phyloP scores from a whole-genome alignment of 2,888 invertebrate species.

The Oscheius sp. region DNA sequence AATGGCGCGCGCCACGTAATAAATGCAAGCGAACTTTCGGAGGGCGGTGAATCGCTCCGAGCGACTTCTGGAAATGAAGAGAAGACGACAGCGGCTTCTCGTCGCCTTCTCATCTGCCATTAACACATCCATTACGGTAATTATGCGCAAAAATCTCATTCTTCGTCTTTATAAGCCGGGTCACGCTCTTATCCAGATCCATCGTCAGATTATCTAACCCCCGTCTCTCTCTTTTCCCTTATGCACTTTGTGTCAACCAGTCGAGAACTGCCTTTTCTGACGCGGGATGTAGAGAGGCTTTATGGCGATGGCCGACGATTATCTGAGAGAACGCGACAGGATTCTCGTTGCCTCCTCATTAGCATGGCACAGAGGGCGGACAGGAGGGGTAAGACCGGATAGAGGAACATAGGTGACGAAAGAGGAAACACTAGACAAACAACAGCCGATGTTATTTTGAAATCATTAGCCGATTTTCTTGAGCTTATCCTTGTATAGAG shows the following conservation, averaged over 20 bases:
- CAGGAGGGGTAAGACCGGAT: not conserved
- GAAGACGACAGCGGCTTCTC: not conserved
- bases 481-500: too few relatives aligned
- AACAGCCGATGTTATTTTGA: not conserved
- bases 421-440: not conserved
- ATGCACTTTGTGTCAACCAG: not conserved
- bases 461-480: not conserved
- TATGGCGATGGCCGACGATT: conserved; percentile 14
- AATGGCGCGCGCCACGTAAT: conserved; percentile 33
- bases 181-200: not conserved
- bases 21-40: conserved; percentile 18
- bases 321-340: conserved; percentile 10
- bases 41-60: not conserved
- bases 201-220: not conserved
- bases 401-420: not conserved
- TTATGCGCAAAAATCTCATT: not conserved
- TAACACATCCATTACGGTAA: not conserved
- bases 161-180: not conserved
- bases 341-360: conserved; percentile 9
- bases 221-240: not conserved
- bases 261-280: not conserved
- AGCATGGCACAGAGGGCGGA: conserved; percentile 2
- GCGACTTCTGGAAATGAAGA: conserved; percentile 10
- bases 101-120: not conserved
- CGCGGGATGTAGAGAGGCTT: too few relatives aligned